Percentiles rank a stretch among this genome's conserved stretches.
These are phyloP conservation scores for Eupelmus urozonus DNA, from an alignment of 2,888 invertebrate genomes.

Conservation along the genomic window DNA sequence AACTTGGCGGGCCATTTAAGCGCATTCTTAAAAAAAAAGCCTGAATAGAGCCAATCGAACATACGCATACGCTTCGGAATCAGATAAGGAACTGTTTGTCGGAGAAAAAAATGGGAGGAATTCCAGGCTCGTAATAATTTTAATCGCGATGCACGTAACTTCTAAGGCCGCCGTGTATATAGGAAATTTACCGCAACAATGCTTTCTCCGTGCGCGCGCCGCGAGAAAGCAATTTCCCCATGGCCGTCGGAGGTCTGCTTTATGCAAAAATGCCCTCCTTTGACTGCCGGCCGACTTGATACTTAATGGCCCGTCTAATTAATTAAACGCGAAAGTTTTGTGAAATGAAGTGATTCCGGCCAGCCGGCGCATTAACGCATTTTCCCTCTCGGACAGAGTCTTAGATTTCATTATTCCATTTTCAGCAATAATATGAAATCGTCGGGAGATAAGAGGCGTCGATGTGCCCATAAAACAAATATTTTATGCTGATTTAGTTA, in stretches of 20 bases:
- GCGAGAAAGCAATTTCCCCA: conserved; percentile 45
- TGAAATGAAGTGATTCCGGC: too few relatives aligned
- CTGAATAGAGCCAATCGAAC: conserved; percentile 20
- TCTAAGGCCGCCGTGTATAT: not conserved
- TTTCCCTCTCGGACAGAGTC: too few relatives aligned
- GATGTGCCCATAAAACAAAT: too few relatives aligned
- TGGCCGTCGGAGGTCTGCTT: not conserved
- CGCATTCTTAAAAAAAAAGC: not conserved
- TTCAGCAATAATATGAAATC: conserved; percentile 2
- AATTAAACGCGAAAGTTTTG: conserved; percentile 2
- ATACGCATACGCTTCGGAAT: not conserved
- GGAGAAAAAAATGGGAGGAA: conserved; percentile 1
- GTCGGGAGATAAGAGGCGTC: too few relatives aligned
- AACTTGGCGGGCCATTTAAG: not conserved
- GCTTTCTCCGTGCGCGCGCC: conserved; percentile 41
- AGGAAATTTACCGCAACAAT: conserved; percentile 49
- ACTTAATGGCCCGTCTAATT: not conserved
- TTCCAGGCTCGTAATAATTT: conserved; percentile 19
- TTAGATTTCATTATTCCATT: conserved; percentile 6
- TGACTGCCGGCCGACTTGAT: too few relatives aligned
- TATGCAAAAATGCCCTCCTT: conserved; percentile 42
- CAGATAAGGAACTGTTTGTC: conserved; percentile 14
- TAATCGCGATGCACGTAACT: conserved; percentile 6
- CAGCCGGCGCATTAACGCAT: too few relatives aligned
- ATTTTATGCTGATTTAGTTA: too few relatives aligned